phyloP scores from a whole-genome alignment of 2,113 vertebrate species.

The Nyctereutes procyonoides region DNA sequence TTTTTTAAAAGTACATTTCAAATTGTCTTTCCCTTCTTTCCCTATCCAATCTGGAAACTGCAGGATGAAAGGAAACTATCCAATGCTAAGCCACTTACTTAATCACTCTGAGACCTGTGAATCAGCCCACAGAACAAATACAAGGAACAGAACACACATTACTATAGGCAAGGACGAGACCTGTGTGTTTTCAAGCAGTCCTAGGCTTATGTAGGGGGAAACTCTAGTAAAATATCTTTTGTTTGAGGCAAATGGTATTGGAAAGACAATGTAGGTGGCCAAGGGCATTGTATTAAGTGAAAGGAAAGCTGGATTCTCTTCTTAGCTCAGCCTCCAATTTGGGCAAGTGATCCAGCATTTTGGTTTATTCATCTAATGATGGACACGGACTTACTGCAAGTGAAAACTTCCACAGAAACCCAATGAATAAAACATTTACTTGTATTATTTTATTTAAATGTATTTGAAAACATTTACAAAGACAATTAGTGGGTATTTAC shows the following conservation, averaged over 20 bases:
- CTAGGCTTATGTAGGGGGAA: background rate
- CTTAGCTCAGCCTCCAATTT: background rate
- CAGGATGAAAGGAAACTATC: background rate
- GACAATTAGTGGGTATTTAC: background rate
- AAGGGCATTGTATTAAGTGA: background rate
- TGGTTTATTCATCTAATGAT: background rate
- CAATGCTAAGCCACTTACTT: background rate
- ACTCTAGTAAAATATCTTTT: background rate
- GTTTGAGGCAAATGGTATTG: background rate
- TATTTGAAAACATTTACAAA: background rate
- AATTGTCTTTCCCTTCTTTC: background rate
- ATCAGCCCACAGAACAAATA: background rate
- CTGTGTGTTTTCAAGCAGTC: background rate
- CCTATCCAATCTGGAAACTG: background rate
- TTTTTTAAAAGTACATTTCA: background rate
- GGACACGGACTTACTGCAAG: background rate
- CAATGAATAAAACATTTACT: background rate
- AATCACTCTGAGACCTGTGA: background rate
- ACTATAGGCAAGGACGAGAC: fast-evolving
- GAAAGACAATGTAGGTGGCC: background rate
- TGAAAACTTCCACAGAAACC: background rate
- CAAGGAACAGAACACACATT: background rate
- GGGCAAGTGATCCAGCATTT: background rate
- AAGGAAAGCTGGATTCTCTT: background rate
- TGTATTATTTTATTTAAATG: background rate